Percentiles rank a stretch among this genome's conserved stretches.
Evolutionary conservation across 2,888 invertebrate species (phyloP).

Genomic region (Mycalesis mineus): DNA sequence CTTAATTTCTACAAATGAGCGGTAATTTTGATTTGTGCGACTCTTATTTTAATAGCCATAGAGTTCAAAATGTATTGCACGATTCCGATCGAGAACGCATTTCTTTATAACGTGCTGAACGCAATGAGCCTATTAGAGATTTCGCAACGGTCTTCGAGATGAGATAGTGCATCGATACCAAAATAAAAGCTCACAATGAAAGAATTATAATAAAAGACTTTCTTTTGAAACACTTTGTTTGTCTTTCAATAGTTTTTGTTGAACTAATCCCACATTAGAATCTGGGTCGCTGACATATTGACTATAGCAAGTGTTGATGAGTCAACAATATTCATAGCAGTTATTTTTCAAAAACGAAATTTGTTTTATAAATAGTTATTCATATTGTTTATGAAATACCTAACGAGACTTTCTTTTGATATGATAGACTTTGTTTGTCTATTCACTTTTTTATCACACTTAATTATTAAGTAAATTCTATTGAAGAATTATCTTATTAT

Average conservation of each 20-base stretch:
- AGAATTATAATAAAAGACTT: constrained; percentile 1
- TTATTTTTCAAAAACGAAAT: too few relatives aligned
- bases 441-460: too few relatives aligned
- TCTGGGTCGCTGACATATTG: not conserved
- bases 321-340: too few relatives aligned
- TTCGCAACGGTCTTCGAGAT: constrained; percentile 34
- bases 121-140: constrained; percentile 59
- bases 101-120: constrained; percentile 65
- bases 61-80: constrained; percentile 30
- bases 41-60: constrained; percentile 38
- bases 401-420: too few relatives aligned
- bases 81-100: constrained; percentile 35
- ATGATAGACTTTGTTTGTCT: too few relatives aligned
- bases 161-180: constrained; percentile 24
- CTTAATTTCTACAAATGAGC: constrained; percentile 41
- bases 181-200: constrained; percentile 25
- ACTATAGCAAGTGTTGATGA: too few relatives aligned
- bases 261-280: not conserved
- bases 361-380: too few relatives aligned
- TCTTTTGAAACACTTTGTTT: not conserved
- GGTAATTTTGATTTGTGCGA: constrained; percentile 30
- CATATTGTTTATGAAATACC: too few relatives aligned
- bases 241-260: not conserved
- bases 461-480: too few relatives aligned
- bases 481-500: too few relatives aligned